Base-by-base conservation (phyloP, 2,113 vertebrate genomes). In the Seriola rivoliana region DNA sequence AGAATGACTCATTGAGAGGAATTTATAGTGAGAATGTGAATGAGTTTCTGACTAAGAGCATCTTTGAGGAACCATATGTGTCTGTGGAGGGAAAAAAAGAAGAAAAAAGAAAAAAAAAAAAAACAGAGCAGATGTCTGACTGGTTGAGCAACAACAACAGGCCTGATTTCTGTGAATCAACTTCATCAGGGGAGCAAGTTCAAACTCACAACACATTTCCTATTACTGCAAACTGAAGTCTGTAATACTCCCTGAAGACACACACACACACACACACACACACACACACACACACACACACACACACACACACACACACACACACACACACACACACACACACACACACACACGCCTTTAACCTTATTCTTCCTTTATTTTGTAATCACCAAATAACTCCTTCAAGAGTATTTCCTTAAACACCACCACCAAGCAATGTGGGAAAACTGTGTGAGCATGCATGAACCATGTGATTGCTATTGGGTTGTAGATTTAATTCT, bases 61-160 rank as follows among this genome's bases (percentile, higher is more conserved):
- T 78, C 76, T 94, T 85, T 82, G 88, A 93, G 92, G 87, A 92
- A 90, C 84, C 80, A 82, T 84, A 44, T 84, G 82, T 78, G 72
- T 70, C 81, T 76, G 71, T 63, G 76, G 64, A 65, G 54, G 21
- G 42, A 10, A 1, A 3, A 66, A 67, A 48, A 67, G 46, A 67
- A 36, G 40, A 36, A 11, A 14, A 71, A 50, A 50, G 52, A 57
- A 40, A 29, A 44, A 70, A 17, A 29, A 55, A 57, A 40, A 71
- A 84, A 77, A 73, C 69, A 34, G 84, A 85, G 78, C 92, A 92
- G 91, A 93, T 93, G 91, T 93, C 82, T 71, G 68, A 67, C 38
- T 65, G 42, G 81, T 91, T 91, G 89, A 89, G 91, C 84, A 93
- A 92, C 77, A 90, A 57, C 75, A 85, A 80, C 80, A 82, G 73